phyloP scores from a whole-genome alignment of 2,113 vertebrate species.

The Cynocephalus volans region DNA sequence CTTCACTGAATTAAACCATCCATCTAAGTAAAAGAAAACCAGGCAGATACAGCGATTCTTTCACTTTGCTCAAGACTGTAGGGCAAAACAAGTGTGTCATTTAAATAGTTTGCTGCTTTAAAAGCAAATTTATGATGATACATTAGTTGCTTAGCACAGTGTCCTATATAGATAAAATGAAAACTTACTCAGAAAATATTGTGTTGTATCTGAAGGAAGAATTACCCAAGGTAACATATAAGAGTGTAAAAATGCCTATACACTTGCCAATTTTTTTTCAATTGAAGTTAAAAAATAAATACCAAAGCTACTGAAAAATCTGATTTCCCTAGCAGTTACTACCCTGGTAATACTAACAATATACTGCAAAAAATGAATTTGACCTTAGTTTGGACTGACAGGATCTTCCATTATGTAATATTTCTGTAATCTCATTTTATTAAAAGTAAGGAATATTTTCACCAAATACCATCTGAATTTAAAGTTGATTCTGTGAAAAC shows the following conservation, averaged over 20 bases:
- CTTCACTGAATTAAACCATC: neutral
- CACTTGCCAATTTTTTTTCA: neutral
- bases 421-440: slow-evolving; percentile 57
- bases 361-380: slow-evolving; percentile 39
- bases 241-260: slow-evolving; percentile 30
- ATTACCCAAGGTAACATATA: neutral
- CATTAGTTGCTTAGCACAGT: neutral
- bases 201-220: slow-evolving; percentile 13
- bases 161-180: slow-evolving; percentile 20
- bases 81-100: neutral
- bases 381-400: slow-evolving; percentile 41
- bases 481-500: slow-evolving; percentile 78
- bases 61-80: neutral
- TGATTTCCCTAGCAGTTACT: neutral
- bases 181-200: neutral
- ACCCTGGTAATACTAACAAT: neutral
- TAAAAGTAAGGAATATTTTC: slow-evolving; percentile 57
- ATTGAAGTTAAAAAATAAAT: slow-evolving; percentile 57
- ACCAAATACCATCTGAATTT: slow-evolving; percentile 60
- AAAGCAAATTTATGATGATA: slow-evolving; percentile 29
- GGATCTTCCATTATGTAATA: neutral
- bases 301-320: neutral
- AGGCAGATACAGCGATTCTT: neutral
- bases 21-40: neutral
- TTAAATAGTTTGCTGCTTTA: slow-evolving; percentile 34